phyloP scores from a whole-genome alignment of 2,797 vertebrate genomes.

The Lepus townsendii region DNA sequence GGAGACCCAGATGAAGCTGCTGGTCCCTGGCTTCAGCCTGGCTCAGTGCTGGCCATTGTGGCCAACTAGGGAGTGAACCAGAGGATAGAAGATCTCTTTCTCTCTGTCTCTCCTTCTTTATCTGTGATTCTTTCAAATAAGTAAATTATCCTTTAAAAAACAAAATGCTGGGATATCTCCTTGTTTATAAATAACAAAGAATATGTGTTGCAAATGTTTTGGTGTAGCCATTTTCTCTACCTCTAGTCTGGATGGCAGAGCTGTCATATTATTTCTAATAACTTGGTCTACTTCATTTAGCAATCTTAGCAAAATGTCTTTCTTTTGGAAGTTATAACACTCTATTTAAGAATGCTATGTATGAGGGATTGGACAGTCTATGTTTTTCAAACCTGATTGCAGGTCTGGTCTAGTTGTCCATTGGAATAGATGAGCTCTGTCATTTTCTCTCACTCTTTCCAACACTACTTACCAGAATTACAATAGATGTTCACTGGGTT shows the following conservation, averaged over 20 bases:
- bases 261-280: not conserved
- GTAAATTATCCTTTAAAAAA: no score
- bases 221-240: not conserved
- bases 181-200: not conserved
- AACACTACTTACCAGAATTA: not conserved
- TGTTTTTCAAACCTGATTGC: not conserved
- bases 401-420: not conserved
- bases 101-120: no score
- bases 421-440: no score
- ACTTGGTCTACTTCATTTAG: not conserved
- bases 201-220: not conserved
- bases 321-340: not conserved
- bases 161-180: conserved; percentile 38
- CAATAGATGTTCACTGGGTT: not conserved
- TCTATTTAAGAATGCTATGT: not conserved
- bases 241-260: not conserved
- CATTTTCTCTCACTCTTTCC: not conserved
- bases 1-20: no score
- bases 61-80: no score
- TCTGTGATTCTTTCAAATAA: no score
- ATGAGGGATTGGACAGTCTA: not conserved
- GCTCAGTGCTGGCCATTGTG: no score
- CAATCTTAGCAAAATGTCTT: not conserved
- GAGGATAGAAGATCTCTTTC: no score
- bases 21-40: no score